phyloP scores from a whole-genome alignment of 2,797 vertebrate species.

The Sparidentex hasta region DNA sequence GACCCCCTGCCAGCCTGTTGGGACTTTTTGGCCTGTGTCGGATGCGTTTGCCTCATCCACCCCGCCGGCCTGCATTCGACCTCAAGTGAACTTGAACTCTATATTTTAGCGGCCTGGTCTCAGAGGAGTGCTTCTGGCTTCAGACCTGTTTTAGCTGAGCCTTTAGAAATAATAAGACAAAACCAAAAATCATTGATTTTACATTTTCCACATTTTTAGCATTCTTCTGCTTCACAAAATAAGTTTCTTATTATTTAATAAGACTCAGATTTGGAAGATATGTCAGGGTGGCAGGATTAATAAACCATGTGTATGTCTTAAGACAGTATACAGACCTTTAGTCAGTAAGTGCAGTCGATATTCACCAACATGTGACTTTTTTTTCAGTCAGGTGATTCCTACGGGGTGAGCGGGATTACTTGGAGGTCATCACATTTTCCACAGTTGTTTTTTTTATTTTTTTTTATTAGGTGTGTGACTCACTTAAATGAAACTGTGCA shows the following conservation, averaged over 20 bases:
- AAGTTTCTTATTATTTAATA: neutral
- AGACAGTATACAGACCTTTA: neutral
- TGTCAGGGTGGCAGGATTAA: neutral
- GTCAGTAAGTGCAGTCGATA: neutral
- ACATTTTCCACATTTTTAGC: neutral
- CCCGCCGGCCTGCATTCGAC: neutral
- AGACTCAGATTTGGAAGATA: neutral
- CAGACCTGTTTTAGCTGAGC: neutral
- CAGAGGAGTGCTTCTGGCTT: neutral
- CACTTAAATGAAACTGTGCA: conserved; percentile 49
- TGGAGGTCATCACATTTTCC: conserved; percentile 57
- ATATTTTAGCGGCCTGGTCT: neutral
- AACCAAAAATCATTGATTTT: neutral
- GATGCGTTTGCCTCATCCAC: neutral
- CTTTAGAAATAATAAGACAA: neutral
- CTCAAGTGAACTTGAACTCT: neutral
- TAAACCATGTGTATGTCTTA: neutral
- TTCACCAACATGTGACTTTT: conserved; percentile 5
- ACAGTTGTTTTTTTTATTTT: conserved; percentile 12
- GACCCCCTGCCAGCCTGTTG: neutral
- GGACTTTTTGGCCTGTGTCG: neutral
- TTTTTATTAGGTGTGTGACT: conserved; percentile 62
- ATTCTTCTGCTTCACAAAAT: neutral
- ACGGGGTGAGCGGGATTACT: conserved; percentile 47
- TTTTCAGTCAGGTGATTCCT: conserved; percentile 31